These are phyloP conservation scores for Pogonus chalceus DNA, from an alignment of 1,140 invertebrate genomes.

Conservation along the genomic window DNA sequence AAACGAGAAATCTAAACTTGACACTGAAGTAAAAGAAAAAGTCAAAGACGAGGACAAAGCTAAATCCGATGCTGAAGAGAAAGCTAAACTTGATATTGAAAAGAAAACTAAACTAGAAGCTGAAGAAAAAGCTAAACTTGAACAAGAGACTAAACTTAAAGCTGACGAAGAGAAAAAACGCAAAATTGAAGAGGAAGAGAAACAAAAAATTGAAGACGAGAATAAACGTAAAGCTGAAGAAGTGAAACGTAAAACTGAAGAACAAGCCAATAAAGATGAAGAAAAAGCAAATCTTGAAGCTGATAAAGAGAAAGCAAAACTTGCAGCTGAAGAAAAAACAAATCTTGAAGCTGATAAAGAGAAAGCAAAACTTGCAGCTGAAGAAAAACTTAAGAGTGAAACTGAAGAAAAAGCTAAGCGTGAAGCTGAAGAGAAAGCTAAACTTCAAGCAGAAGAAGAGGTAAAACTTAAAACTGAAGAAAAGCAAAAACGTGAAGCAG, in stretches of 20 bases:
- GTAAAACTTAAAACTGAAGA: constrained; percentile 17
- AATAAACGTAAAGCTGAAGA: constrained; percentile 18
- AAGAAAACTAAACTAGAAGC: constrained; percentile 18
- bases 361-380: constrained; percentile 27
- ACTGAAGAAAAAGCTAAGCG: constrained; percentile 16
- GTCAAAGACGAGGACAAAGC: constrained; percentile 19
- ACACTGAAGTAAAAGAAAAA: constrained; percentile 23
- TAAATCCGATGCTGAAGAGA: constrained; percentile 18
- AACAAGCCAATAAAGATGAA: constrained; percentile 14
- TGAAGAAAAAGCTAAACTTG: constrained; percentile 19
- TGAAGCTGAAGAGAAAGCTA: constrained; percentile 20
- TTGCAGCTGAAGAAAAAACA: constrained; percentile 23
- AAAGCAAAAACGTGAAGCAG: constrained; percentile 21
- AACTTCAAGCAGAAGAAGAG: constrained; percentile 15
- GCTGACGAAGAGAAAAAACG: constrained; percentile 16
- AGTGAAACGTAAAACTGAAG: constrained; percentile 19
- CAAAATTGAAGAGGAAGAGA: constrained; percentile 17
- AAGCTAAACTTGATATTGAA: constrained; percentile 19
- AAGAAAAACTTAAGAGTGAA: constrained; percentile 8
- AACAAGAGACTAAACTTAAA: constrained; percentile 17
- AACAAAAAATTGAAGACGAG: constrained; percentile 18
- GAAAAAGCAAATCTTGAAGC: constrained; percentile 25
- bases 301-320: constrained; percentile 29
- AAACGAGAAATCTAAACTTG: constrained; percentile 15
- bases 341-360: constrained; percentile 34